Percentiles rank a stretch among this genome's conserved stretches.
Conservation (phyloP, 2,113 vertebrate species). For the Dascyllus trimaculatus region DNA sequence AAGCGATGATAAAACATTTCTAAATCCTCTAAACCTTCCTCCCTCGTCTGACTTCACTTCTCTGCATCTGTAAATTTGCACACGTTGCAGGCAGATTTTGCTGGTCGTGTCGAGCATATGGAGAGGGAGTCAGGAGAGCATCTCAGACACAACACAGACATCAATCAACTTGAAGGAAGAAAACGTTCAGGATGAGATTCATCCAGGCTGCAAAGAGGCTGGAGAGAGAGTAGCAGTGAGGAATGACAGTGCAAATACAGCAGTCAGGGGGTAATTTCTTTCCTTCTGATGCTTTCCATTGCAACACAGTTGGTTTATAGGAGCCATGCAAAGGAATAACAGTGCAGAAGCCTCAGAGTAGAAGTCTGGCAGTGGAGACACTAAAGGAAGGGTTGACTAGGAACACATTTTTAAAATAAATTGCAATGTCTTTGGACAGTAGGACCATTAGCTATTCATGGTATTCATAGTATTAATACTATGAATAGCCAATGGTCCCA, state of each 20-base stretch:
- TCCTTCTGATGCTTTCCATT: slow-evolving; percentile 20
- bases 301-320: neutral
- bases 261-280: slow-evolving; percentile 14
- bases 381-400: neutral
- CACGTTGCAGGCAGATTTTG: slow-evolving; percentile 14
- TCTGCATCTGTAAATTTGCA: slow-evolving; percentile 4
- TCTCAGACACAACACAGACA: slow-evolving; percentile 73
- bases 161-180: slow-evolving; percentile 59
- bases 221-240: neutral
- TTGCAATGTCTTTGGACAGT: slow-evolving; percentile 1
- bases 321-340: neutral
- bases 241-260: slow-evolving; percentile 1
- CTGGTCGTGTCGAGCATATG: slow-evolving; percentile 47
- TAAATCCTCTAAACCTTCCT: neutral
- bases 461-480: too few species aligned
- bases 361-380: neutral
- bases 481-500: too few species aligned
- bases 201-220: slow-evolving; percentile 14
- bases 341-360: slow-evolving; percentile 8
- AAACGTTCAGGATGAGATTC: slow-evolving; percentile 24
- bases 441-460: too few species aligned
- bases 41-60: slow-evolving; percentile 3
- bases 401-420: neutral
- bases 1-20: slow-evolving; percentile 8
- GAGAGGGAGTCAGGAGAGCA: slow-evolving; percentile 52